These are phyloP conservation scores for Egretta garzetta DNA, from an alignment of 2,113 vertebrate species.

Conservation along the genomic window DNA sequence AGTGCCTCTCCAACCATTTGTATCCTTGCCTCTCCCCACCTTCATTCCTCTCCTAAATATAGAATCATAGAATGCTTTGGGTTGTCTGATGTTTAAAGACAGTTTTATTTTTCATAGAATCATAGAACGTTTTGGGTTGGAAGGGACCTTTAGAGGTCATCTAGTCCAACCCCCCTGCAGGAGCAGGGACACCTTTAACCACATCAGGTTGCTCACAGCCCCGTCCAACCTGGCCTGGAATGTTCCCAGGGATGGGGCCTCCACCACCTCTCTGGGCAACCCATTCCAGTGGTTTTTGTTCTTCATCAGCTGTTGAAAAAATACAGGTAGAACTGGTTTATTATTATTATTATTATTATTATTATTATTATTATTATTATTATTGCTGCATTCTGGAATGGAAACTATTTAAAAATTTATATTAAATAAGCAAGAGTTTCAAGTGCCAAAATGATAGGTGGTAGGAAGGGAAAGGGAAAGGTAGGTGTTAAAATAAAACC, in stretches of 20 bases:
- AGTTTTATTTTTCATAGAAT: no score
- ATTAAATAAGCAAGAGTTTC: background rate
- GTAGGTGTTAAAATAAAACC: background rate
- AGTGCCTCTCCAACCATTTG: background rate
- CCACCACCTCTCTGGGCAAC: no score
- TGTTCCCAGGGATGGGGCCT: no score
- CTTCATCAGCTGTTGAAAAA: background rate
- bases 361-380: background rate
- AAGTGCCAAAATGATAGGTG: background rate
- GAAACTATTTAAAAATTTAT: background rate
- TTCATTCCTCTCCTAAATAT: background rate
- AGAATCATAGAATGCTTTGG: no score
- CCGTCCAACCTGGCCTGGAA: no score
- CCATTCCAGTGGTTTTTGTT: background rate
- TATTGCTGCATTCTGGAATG: background rate
- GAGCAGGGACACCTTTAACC: no score
- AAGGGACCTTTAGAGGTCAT: no score
- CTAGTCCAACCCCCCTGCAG: no score
- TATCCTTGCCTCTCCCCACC: background rate
- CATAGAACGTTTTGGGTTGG: no score
- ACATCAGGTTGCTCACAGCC: no score
- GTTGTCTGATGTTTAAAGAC: no score
- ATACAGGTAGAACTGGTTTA: background rate
- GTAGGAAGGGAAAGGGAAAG: background rate
- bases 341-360: no score